phyloP scores from a whole-genome alignment of 2,113 vertebrate species.

The Sylvietta virens region DNA sequence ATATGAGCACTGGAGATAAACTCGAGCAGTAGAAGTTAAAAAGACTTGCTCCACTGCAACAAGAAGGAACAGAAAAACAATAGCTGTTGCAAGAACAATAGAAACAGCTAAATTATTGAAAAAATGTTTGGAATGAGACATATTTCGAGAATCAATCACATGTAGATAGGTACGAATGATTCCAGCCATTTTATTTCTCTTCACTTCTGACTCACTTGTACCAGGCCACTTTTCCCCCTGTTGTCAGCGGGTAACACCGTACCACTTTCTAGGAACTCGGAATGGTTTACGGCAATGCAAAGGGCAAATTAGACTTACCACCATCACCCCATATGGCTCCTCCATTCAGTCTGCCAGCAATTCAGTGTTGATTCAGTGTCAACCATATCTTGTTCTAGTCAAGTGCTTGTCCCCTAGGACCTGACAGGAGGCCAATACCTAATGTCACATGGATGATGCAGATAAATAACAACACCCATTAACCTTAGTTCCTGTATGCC shows the following conservation, averaged over 20 bases:
- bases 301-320: neutral
- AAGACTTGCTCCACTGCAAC: neutral
- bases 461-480: neutral
- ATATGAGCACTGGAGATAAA: slow-evolving; percentile 18
- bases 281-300: neutral
- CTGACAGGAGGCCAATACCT: neutral
- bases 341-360: neutral
- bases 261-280: neutral
- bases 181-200: neutral
- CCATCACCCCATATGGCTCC: neutral
- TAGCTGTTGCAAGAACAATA: neutral
- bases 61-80: neutral
- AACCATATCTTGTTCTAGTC: neutral
- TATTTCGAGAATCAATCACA: neutral
- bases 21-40: neutral
- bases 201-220: neutral
- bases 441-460: neutral
- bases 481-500: neutral
- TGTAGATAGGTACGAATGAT: accelerated
- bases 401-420: neutral
- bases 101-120: neutral
- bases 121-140: neutral
- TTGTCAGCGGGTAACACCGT: neutral
- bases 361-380: neutral
- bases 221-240: neutral